Base-by-base conservation (phyloP, 1,140 invertebrate species). In the Meloidogyne floridensis region DNA sequence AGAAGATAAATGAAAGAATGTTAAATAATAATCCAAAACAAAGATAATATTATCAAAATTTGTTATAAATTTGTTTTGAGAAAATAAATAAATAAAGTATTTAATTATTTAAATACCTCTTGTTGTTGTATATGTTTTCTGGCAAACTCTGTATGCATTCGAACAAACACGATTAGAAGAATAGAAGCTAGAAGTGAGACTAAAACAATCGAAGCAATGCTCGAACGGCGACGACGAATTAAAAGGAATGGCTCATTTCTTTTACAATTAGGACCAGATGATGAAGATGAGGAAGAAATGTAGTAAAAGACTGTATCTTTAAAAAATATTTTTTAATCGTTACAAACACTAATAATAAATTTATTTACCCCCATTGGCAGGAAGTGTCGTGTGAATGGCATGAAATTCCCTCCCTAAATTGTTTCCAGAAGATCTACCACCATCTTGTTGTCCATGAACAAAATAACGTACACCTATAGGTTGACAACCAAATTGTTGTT, bases 221-320 rank as follows among this genome's bases (percentile, higher is more conserved):
- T 65, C n/a, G 59, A 13, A n/a, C 59, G 59, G 3, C 59, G 59
- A 65, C 59, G 59, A 4, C 59, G 59, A 65, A 65, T 65, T 65
- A 65, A 65, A 7, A 65, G n/a, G n/a, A 65, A 65, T 65, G 59
- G 59, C n/a, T 65, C 59, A 18, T n/a, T 65, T 65, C 59, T 65
- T n/a, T 65, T 65, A 65, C 59, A 65, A n/a, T 18, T 18, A n/a
- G 59, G 59, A 65, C n/a, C n/a, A n/a, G 59, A n/a, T 65, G 59
- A 6, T 65, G 59, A 65, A n/a, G 59, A 6, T 65, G 59, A 65
- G 7, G 59, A 6, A 65, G 59, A 65, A 18, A 65, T 65, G n/a
- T 65, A 65, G n/a, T 65, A 65, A 65, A 65, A 65, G n/a, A 65
- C 59, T 65, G 59, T 65, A 65, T 65, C 59, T 65, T n/a, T n/a